Conservation (phyloP, 37 sponge, comb jelly and placozoan species). For the Halisarca cf. caerulea region DNA sequence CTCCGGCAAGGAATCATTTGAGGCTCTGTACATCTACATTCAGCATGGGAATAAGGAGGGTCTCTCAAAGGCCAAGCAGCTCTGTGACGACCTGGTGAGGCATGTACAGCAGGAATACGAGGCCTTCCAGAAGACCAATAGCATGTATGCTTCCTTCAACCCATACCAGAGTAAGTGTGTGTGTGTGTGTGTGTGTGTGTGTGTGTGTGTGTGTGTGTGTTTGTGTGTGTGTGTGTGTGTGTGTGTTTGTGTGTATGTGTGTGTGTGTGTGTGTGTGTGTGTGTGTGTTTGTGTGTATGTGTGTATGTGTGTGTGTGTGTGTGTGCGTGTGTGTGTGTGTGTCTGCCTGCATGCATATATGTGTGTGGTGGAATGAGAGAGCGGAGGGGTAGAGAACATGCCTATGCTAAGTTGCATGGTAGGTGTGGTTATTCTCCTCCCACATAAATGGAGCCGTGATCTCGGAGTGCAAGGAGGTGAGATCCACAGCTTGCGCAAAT, state of each 20-base stretch:
- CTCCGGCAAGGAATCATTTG: constrained; percentile 84
- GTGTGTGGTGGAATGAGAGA: background rate
- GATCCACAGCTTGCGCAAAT: too few species aligned
- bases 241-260: background rate
- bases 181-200: background rate
- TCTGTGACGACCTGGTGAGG: constrained; percentile 74
- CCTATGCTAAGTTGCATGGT: background rate
- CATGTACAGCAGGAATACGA: constrained; percentile 55
- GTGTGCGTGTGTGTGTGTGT: background rate
- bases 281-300: background rate
- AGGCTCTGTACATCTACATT: constrained; percentile 80
- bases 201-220: background rate
- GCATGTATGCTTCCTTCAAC: background rate
- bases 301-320: background rate
- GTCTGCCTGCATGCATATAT: background rate
- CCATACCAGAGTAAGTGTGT: background rate
- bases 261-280: too few species aligned
- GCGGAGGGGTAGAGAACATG: background rate
- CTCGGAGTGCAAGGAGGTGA: too few species aligned
- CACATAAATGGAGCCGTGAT: too few species aligned
- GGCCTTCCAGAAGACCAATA: constrained; percentile 1
- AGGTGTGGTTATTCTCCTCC: constrained; percentile 4
- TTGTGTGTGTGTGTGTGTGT: background rate
- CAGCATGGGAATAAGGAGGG: constrained; percentile 78
- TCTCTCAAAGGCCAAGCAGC: constrained; percentile 56